Conservation (phyloP, 2,888 invertebrate species). For the Muschampia plurimacula region DNA sequence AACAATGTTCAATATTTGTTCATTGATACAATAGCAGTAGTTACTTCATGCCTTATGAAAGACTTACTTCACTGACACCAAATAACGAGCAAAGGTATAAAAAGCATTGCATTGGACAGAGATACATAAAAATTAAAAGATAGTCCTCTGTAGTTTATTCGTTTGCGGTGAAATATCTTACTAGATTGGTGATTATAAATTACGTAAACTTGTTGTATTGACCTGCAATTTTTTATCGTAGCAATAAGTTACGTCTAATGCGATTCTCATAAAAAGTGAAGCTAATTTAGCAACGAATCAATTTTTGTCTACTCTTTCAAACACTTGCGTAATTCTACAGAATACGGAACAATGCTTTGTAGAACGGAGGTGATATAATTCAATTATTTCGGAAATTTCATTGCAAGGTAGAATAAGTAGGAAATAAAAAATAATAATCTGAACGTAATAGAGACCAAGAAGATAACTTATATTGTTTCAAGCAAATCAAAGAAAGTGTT, state of each 20-base stretch:
- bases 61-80: too few species aligned
- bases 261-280: slow-evolving; percentile 18
- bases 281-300: slow-evolving; percentile 19
- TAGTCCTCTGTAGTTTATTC: background rate
- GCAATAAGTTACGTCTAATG: slow-evolving; percentile 13
- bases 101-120: too few species aligned
- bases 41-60: background rate
- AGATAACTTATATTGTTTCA: background rate
- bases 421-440: background rate
- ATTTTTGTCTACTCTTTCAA: slow-evolving; percentile 14
- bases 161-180: background rate
- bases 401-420: background rate
- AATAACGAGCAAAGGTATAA: too few species aligned
- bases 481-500: slow-evolving; percentile 3
- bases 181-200: background rate
- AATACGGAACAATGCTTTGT: slow-evolving; percentile 14
- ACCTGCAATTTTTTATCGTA: slow-evolving; percentile 3
- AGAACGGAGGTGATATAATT: slow-evolving; percentile 13
- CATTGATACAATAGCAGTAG: too few species aligned
- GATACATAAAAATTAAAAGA: background rate
- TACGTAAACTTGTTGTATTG: slow-evolving; percentile 14
- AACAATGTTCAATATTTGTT: too few species aligned
- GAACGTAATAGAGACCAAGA: background rate
- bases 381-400: slow-evolving; percentile 9
- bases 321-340: slow-evolving; percentile 18